Base-by-base conservation (phyloP, 2,888 invertebrate genomes). In the Isoperla grammatica region DNA sequence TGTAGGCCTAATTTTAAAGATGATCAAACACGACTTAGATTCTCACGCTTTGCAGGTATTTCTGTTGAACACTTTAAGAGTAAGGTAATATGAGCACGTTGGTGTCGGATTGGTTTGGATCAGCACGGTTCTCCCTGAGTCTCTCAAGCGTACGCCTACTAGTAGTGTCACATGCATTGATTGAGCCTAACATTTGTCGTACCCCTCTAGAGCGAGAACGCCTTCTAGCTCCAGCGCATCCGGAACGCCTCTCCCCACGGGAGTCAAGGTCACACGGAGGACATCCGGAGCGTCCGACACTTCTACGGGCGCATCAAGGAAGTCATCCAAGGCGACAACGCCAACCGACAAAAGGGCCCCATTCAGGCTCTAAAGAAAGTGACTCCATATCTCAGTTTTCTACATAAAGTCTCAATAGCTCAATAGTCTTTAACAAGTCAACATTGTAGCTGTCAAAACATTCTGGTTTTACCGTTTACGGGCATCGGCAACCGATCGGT, bases 231-330 rank as follows among this genome's bases (percentile, higher is more conserved):
- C 29, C 29, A 29, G 29, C 29, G 87, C 87, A 60, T 86, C 87
- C 23, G 71, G 65, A 17, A 61, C 62, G 63, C 85, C 84, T 64
- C 87, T 86, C 11, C 86, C 87, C 46, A 76, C 85, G 29, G 84
- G 83, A 40, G 81, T 82, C 23, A 80, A 84, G 67, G 72, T 87
- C 63, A 72, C 84, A 63, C 76, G 86, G 56, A 85, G 84, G 69
- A 79, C 85, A 4, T 86, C 87, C 0, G 86, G 85, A 63, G 85
- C 85, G 15, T 84, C 86, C 4, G 87, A 87, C 66, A 79, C 80
- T 29, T 79, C 81, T 12, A 79, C 83, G 4, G 81, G 77, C 60
- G 74, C 75, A 64, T 71, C 75, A 20, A 68, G 66, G 46, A 78
- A 73, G 67, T 69, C 61, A 15, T 63, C 63, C 11, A 64, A 61